Evolutionary conservation across 1,140 invertebrate genomes (phyloP), one percentile per base, ranked within the genome.

Genomic region (Belonocnema kinseyi): DNA sequence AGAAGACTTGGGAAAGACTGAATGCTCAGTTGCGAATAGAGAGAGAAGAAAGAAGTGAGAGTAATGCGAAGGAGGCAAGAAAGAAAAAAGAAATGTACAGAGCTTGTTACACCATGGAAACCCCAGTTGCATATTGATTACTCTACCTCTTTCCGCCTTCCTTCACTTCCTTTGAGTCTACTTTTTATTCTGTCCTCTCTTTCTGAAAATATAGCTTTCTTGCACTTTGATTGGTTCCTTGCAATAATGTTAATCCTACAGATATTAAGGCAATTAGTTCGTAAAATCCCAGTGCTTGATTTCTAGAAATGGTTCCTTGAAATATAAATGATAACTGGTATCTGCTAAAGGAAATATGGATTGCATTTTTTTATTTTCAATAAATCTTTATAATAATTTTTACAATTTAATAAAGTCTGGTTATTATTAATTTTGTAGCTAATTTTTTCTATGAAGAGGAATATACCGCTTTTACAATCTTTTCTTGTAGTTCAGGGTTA

Each of bases 71-170:
- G 46, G 71, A 56, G 77, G 54, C 14, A 50, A 73, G 75, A 82
- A 76, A 79, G 77, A 82, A 82, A 79, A 79, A 70, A 77, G 79
- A 79, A 79, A 54, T 78, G 72, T 75, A 76, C 66, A 74, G 76
- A 77, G 75, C 77, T 82, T 79, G 80, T 82, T 82, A 82, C 80
- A 77, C 73, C 66, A 33, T 50, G 53, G 74, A 72, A 81, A 77
- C 77, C 75, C 46, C 75, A 54, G 77, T 77, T 81, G 80, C 80
- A 81, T 81, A 81, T 77, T 81, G 77, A 82, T 82, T 79, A 76
- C 51, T 72, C 72, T 33, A 74, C 77, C 77, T 74, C 56, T 71
- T 76, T 75, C 77, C 73, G 51, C n/a, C 56, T 77, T 74, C 61
- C 40, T 82, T 82, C 72, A 77, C 76, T 76, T 75, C 71, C 50